A percentile compares a stretch with the other conserved stretches of the same genome.
Evolutionary conservation across 2,888 invertebrate genomes (phyloP).

Genomic region (Drosophila bunnanda): DNA sequence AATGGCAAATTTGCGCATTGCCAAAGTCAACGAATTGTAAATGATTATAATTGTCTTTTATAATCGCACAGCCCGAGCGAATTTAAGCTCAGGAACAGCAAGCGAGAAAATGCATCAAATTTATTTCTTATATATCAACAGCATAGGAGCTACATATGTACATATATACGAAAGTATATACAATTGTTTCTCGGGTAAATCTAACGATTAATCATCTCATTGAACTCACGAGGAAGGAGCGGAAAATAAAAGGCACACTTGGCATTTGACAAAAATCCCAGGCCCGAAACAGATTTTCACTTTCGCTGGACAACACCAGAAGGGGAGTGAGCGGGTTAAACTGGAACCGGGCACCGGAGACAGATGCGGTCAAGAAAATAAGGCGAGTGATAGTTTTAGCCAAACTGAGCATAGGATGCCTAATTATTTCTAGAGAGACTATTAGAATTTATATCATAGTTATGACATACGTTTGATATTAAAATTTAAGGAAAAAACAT

Average conservation of each 20-base stretch:
- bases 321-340: constrained; percentile 34
- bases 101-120: constrained; percentile 33
- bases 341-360: constrained; percentile 18
- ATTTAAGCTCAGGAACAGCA: constrained; percentile 47
- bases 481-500: too few species aligned
- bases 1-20: constrained; percentile 71
- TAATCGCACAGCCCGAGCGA: constrained; percentile 52
- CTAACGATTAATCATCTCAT: constrained; percentile 62
- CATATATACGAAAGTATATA: background rate
- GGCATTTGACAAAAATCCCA: constrained; percentile 46
- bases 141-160: background rate
- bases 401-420: background rate
- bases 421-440: background rate
- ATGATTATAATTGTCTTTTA: constrained; percentile 65
- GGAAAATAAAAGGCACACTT: constrained; percentile 21
- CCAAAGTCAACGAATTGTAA: constrained; percentile 75
- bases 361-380: background rate
- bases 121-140: constrained; percentile 1
- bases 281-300: constrained; percentile 53
- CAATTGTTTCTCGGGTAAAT: constrained; percentile 9
- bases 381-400: background rate
- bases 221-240: constrained; percentile 5
- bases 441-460: background rate
- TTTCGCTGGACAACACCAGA: constrained; percentile 53
- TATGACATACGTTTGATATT: too few species aligned